These are phyloP conservation scores for Dreissena rostriformis DNA, from an alignment of 1,140 invertebrate species.

Conservation along the genomic window DNA sequence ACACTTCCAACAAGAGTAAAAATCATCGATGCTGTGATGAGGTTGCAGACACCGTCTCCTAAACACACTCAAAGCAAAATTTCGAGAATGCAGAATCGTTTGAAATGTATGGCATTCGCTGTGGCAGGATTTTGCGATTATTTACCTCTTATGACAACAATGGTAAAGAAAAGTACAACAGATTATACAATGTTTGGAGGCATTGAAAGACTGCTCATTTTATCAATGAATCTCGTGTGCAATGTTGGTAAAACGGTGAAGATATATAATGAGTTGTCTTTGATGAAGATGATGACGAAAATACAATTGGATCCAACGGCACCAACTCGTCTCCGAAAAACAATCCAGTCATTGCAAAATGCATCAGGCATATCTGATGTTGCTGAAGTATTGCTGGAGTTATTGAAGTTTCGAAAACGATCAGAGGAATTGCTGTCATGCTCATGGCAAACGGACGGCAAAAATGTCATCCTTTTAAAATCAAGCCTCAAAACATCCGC, in stretches of 20 bases:
- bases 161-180: constrained; percentile 1
- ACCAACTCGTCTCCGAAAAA: constrained; percentile 31
- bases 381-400: constrained; percentile 33
- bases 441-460: constrained; percentile 42
- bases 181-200: constrained; percentile 24
- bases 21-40: constrained; percentile 36
- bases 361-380: constrained; percentile 57
- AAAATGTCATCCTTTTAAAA: background rate
- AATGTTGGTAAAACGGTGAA: constrained; percentile 63
- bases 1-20: background rate
- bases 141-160: constrained; percentile 39
- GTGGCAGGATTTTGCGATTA: constrained; percentile 22
- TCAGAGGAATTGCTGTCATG: constrained; percentile 56
- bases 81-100: constrained; percentile 25
- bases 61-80: background rate
- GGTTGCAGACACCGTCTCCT: constrained; percentile 23
- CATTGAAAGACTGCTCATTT: constrained; percentile 66
- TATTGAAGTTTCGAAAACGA: constrained; percentile 50
- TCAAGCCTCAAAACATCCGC: background rate
- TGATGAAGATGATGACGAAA: constrained; percentile 56
- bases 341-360: constrained; percentile 47
- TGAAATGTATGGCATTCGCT: constrained; percentile 21
- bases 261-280: constrained; percentile 46
- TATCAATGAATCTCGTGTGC: constrained; percentile 59
- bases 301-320: constrained; percentile 41